Base-by-base conservation (phyloP, 2,113 vertebrate species). In the Ammodytes marinus region DNA sequence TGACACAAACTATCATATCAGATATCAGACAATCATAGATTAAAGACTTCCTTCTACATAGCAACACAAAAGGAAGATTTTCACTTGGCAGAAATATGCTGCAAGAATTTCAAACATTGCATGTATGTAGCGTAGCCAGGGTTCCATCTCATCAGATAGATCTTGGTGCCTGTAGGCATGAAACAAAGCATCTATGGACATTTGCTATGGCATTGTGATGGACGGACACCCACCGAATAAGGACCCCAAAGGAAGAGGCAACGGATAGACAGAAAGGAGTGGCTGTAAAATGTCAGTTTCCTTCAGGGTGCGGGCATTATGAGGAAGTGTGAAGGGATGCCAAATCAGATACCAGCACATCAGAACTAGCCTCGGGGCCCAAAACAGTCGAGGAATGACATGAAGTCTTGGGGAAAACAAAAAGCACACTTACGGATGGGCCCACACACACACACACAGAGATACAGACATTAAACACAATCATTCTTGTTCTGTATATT, bases 331-430 rank as follows among this genome's bases (percentile, higher is more conserved):
- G 75, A 74, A 81, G 69, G 65, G 78, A 52, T 53, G 85, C 77
- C 79, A 78, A 91, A 89, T 92, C 88, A 90, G 88, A 93, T 86
- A 86, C 63, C 71, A 69, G 66, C 80, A 89, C 84, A 87, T 90
- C 88, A 88, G 45, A 80, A 83, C 66, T 75, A 19, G 79, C 91
- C 88, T 72, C 43, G 1, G 82, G 90, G 74, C 57, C 37, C 37
- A 69, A 80, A 55, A 60, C 61, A 77, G 82, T 83, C 60, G 4
- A 78, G 64, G 76, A 83, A 85, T 81, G 87, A 85, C 86, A 77
- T 11, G 8, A 47, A 55, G 70, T 68, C 49, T 69, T 66, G 64
- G 58, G 75, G 50, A 76, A 85, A 89, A 88, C 73, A 86, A 69
- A 89, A 88, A 47, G 49, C 47, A 45, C 65, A 64, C 84, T 83